These are phyloP conservation scores for Sitobion miscanthi DNA, from an alignment of 1,140 invertebrate genomes.

Conservation along the genomic window DNA sequence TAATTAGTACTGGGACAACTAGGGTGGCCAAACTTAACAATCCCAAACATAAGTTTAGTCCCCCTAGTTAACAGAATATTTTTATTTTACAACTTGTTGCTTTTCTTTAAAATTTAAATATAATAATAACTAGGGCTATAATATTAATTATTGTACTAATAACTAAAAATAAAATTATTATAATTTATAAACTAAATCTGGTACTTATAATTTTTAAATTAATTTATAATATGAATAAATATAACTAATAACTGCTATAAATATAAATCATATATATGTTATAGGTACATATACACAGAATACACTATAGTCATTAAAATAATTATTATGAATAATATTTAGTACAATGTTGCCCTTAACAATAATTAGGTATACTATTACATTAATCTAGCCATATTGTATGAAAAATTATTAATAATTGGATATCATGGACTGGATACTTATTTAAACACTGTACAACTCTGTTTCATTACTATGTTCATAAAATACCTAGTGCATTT, in stretches of 20 bases:
- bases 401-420: not conserved
- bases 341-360: not conserved
- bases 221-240: not conserved
- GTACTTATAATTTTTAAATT: not conserved
- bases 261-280: not conserved
- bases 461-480: not conserved
- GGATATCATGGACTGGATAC: not conserved
- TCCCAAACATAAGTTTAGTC: not conserved
- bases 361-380: not conserved
- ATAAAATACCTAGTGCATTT: conserved; percentile 18
- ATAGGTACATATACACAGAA: not conserved
- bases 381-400: not conserved
- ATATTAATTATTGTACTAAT: conserved; percentile 4
- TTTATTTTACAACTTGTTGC: not conserved
- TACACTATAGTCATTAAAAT: not conserved
- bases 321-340: not conserved
- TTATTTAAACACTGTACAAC: conserved; percentile 25
- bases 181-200: not conserved
- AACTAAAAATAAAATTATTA: not conserved
- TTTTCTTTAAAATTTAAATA: not conserved
- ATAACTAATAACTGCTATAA: not conserved
- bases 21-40: not conserved
- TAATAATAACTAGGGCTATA: not conserved
- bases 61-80: not conserved
- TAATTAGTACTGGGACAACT: not conserved